These are phyloP conservation scores for Tethya wilhelma DNA, from an alignment of 37 sponge, comb jelly and placozoan species.

Conservation along the genomic window DNA sequence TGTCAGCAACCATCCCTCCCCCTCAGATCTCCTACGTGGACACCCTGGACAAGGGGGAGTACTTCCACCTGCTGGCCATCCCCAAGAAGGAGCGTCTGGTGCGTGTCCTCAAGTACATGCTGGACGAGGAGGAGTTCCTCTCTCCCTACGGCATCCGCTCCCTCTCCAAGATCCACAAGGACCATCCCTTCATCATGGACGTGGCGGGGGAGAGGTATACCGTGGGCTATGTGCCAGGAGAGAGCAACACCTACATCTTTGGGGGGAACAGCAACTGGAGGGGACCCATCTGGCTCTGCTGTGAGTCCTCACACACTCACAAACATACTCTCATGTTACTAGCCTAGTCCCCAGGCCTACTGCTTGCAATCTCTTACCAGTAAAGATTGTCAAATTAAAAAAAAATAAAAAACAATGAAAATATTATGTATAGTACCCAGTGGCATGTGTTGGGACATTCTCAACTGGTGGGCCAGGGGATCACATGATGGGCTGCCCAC, in stretches of 20 bases:
- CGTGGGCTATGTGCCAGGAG: constrained; percentile 91
- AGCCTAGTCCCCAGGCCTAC: too few relatives aligned
- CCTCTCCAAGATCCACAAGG: constrained; percentile 86
- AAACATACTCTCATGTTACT: too few relatives aligned
- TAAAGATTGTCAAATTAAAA: too few relatives aligned
- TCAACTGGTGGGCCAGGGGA: too few relatives aligned
- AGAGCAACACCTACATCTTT: constrained; percentile 95
- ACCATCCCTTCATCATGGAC: constrained; percentile 79
- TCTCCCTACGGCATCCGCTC: constrained; percentile 93
- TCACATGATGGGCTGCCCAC: too few relatives aligned
- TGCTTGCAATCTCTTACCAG: too few relatives aligned
- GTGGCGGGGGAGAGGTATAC: constrained; percentile 64
- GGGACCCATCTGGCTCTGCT: constrained; percentile 94
- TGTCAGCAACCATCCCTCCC: not conserved
- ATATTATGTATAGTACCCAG: too few relatives aligned
- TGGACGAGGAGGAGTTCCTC: constrained; percentile 96
- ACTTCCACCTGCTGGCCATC: constrained; percentile 90
- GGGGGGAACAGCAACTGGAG: constrained; percentile 99
- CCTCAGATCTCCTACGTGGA: constrained; percentile 78
- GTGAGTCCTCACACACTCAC: too few relatives aligned
- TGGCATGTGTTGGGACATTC: too few relatives aligned
- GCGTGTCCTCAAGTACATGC: constrained; percentile 83
- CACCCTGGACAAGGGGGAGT: constrained; percentile 48
- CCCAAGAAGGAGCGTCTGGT: constrained; percentile 63
- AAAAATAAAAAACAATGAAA: too few relatives aligned